Conservation (phyloP, 2,113 vertebrate species). For the Podilymbus podiceps region DNA sequence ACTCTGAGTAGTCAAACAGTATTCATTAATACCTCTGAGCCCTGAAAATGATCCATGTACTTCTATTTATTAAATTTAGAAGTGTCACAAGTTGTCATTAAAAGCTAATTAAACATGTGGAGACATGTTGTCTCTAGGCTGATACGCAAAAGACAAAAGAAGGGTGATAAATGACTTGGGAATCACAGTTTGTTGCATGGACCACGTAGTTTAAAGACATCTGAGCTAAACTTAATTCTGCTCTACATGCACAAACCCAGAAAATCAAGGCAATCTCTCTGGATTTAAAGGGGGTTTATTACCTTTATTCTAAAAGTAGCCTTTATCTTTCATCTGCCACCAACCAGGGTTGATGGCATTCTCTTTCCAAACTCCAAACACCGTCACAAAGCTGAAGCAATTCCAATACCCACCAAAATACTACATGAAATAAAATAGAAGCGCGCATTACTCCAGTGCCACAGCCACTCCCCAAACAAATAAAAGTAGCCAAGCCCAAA, state of each 20-base stretch:
- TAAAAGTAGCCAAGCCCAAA: background rate
- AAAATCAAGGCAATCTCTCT: background rate
- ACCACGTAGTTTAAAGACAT: background rate
- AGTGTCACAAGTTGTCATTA: background rate
- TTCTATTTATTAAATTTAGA: background rate
- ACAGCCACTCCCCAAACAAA: background rate
- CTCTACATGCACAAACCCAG: background rate
- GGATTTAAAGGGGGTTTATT: background rate
- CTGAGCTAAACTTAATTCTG: background rate
- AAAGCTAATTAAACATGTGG: background rate
- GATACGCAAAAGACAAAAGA: background rate
- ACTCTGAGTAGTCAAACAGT: background rate
- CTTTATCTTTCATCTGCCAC: background rate
- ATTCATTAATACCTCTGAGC: background rate
- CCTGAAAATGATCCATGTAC: background rate
- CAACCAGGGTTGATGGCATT: background rate
- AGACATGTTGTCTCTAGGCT: background rate
- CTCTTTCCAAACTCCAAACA: background rate
- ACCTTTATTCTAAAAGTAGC: background rate
- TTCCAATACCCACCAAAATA: background rate
- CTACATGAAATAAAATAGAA: background rate
- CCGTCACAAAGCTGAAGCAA: background rate
- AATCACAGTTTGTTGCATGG: background rate
- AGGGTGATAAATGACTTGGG: fast-evolving
- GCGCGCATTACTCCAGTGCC: fast-evolving